Evolutionary conservation across 2,113 vertebrate genomes (phyloP).

Genomic region (Morone saxatilis): DNA sequence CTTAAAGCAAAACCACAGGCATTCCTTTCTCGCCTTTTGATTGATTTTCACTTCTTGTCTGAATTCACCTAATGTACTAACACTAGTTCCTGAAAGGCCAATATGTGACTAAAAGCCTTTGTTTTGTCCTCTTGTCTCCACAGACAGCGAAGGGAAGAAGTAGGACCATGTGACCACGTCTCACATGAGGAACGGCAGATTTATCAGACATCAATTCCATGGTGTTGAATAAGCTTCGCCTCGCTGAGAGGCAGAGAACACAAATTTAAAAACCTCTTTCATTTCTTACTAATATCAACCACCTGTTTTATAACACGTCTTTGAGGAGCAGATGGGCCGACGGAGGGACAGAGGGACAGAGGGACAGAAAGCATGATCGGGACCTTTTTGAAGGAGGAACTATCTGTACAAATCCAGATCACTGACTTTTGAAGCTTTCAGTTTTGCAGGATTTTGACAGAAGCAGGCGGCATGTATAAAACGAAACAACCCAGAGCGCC

Average conservation of each 20-base stretch:
- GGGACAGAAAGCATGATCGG: constrained; percentile 24
- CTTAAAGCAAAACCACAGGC: background rate
- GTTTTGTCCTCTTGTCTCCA: constrained; percentile 67
- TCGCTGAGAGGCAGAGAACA: constrained; percentile 95
- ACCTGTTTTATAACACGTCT: constrained; percentile 87
- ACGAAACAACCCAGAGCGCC: constrained; percentile 24
- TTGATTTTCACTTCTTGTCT: background rate
- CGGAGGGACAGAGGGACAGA: background rate
- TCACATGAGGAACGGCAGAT: constrained; percentile 90
- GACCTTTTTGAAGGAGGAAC: constrained; percentile 37
- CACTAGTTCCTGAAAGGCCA: background rate
- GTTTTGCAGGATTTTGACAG: constrained; percentile 44
- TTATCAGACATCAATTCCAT: constrained; percentile 97
- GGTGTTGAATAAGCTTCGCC: constrained; percentile 96
- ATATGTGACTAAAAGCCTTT: background rate
- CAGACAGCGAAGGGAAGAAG: constrained; percentile 92
- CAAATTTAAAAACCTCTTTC: constrained; percentile 83
- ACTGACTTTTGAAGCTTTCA: constrained; percentile 39
- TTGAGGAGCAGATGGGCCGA: constrained; percentile 3
- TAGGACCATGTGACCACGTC: constrained; percentile 92
- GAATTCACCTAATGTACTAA: background rate
- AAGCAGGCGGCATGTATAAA: constrained; percentile 4
- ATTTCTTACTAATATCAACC: constrained; percentile 91
- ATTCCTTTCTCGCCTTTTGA: background rate
- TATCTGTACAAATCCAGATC: constrained; percentile 38